Conservation (phyloP, 2,888 invertebrate genomes). For the Dasysyrphus tricinctus region DNA sequence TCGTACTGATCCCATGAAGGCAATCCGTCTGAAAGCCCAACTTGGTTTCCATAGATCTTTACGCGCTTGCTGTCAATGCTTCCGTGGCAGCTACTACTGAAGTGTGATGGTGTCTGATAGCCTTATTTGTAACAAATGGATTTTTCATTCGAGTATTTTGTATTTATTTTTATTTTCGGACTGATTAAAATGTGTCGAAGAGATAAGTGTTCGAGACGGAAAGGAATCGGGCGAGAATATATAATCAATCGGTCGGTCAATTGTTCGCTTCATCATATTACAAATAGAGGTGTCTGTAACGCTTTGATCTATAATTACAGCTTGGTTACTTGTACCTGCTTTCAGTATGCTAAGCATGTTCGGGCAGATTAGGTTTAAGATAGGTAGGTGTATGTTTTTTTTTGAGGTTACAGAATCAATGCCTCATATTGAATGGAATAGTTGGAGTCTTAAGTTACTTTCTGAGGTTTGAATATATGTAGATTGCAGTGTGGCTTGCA, state of each 20-base stretch:
- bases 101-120: conserved; percentile 60
- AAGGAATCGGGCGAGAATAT: conserved; percentile 62
- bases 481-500: conserved; percentile 15
- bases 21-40: conserved; percentile 62
- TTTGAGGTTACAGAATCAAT: conserved; percentile 30
- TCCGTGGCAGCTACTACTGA: conserved; percentile 43
- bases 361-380: conserved; percentile 61
- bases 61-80: conserved; percentile 50
- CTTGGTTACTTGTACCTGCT: conserved; percentile 33
- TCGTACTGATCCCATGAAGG: conserved; percentile 59
- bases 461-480: conserved; percentile 13
- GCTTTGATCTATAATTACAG: conserved; percentile 62
- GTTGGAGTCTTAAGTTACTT: conserved; percentile 34
- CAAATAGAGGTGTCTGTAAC: conserved; percentile 46
- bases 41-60: conserved; percentile 58
- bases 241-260: conserved; percentile 69
- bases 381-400: conserved; percentile 21
- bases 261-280: conserved; percentile 63
- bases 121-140: conserved; percentile 64
- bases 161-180: conserved; percentile 34
- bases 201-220: conserved; percentile 54
- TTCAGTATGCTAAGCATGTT: conserved; percentile 62
- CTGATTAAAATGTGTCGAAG: conserved; percentile 45
- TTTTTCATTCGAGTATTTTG: conserved; percentile 34
- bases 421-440: conserved; percentile 22